Conservation (phyloP, 2,888 invertebrate genomes). For the Chrysodeixis includens region DNA sequence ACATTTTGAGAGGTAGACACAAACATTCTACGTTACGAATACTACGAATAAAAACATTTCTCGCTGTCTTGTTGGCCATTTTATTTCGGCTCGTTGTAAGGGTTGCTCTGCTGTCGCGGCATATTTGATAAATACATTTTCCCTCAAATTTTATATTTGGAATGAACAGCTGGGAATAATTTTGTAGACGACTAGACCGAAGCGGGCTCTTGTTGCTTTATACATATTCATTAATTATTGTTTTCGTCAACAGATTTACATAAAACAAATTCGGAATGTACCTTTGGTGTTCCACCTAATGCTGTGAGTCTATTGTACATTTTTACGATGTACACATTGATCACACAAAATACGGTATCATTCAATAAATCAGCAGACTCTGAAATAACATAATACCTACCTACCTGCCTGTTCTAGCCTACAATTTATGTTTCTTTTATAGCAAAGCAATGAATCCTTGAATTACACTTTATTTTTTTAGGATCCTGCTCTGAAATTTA, state of each 20-base stretch:
- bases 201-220: background rate
- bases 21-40: conserved; percentile 6
- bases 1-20: conserved; percentile 5
- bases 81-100: conserved; percentile 14
- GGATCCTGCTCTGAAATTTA: background rate
- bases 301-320: background rate
- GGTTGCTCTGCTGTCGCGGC: background rate
- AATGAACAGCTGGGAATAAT: conserved; percentile 7
- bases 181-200: background rate
- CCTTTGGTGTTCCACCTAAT: background rate
- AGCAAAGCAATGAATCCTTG: conserved; percentile 4
- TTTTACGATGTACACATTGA: background rate
- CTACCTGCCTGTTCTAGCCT: too few species aligned
- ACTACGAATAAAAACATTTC: conserved; percentile 10
- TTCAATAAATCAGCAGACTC: background rate
- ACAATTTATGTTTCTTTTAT: background rate
- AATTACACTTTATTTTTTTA: background rate
- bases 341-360: background rate
- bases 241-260: background rate
- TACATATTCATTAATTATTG: conserved; percentile 7
- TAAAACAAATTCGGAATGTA: background rate
- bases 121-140: conserved; percentile 10
- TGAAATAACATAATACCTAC: background rate
- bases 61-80: conserved; percentile 8
- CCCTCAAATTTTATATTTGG: conserved; percentile 8